phyloP scores from a whole-genome alignment of 1,140 invertebrate species.

The Cotesia glomerata region DNA sequence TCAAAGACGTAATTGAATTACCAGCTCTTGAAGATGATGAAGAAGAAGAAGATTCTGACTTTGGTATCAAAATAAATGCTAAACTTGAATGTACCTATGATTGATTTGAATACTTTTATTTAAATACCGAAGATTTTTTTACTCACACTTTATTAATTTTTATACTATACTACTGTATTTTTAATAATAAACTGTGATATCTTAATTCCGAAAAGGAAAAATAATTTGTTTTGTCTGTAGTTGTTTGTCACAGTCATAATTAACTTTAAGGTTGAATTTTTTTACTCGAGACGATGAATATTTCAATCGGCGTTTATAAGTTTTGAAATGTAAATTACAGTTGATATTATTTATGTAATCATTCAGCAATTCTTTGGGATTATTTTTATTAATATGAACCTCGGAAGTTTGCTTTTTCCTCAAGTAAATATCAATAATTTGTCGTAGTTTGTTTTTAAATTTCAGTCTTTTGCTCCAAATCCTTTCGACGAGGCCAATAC shows the following conservation, averaged over 20 bases:
- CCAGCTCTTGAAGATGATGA: conserved; percentile 1
- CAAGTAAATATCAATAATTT: conserved; percentile 1
- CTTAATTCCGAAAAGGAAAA: conserved; percentile 38
- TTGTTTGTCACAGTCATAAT: no score
- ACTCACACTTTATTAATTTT: neutral
- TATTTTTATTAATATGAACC: neutral
- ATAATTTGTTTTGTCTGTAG: neutral
- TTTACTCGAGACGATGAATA: neutral
- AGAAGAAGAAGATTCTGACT: neutral
- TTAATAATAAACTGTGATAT: no score
- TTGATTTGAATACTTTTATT: neutral
- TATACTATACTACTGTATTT: neutral
- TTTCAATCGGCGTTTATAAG: neutral
- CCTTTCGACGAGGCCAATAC: conserved; percentile 44
- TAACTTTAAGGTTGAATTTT: neutral
- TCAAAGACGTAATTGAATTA: conserved; percentile 17
- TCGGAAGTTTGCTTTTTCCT: conserved; percentile 3
- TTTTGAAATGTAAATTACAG: neutral
- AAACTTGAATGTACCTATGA: conserved; percentile 10
- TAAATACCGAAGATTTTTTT: neutral
- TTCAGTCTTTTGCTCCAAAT: conserved; percentile 47
- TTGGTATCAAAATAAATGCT: conserved; percentile 21
- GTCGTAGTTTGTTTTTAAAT: conserved; percentile 30
- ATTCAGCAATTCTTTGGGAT: neutral
- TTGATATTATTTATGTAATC: neutral